Conservation (phyloP, 1,140 invertebrate genomes). For the Caenorhabditis remanei region DNA sequence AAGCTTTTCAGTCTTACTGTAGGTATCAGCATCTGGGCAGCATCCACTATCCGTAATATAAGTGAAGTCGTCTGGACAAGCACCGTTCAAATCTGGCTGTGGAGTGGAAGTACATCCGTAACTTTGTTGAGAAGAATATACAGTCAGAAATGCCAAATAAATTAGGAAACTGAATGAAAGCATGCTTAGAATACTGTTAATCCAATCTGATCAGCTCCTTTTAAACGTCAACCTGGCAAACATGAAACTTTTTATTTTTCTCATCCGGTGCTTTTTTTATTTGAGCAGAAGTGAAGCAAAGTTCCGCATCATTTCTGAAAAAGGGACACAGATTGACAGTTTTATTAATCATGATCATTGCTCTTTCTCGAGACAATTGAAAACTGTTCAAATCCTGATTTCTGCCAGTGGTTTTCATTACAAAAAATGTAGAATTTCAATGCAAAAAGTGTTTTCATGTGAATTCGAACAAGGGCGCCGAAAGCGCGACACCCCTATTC, state of each 20-base stretch:
- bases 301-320: constrained; percentile 6
- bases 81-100: neutral
- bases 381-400: too few species aligned
- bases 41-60: constrained; percentile 23
- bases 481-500: too few species aligned
- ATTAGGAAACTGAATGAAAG: neutral
- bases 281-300: constrained; percentile 35
- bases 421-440: too few species aligned
- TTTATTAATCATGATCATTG: neutral
- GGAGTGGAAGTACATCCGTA: constrained; percentile 17
- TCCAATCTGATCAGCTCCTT: neutral
- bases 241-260: neutral
- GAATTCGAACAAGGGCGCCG: too few species aligned
- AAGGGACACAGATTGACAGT: constrained; percentile 3
- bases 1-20: neutral
- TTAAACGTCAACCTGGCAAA: constrained; percentile 8
- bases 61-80: neutral
- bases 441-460: too few species aligned
- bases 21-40: neutral
- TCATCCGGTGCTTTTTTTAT: constrained; percentile 17
- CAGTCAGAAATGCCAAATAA: neutral
- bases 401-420: too few species aligned
- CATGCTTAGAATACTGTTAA: neutral
- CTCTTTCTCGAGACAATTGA: too few species aligned
- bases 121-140: neutral